These are phyloP conservation scores for Drosophila serrata DNA, from an alignment of 1,140 invertebrate genomes.

Conservation along the genomic window DNA sequence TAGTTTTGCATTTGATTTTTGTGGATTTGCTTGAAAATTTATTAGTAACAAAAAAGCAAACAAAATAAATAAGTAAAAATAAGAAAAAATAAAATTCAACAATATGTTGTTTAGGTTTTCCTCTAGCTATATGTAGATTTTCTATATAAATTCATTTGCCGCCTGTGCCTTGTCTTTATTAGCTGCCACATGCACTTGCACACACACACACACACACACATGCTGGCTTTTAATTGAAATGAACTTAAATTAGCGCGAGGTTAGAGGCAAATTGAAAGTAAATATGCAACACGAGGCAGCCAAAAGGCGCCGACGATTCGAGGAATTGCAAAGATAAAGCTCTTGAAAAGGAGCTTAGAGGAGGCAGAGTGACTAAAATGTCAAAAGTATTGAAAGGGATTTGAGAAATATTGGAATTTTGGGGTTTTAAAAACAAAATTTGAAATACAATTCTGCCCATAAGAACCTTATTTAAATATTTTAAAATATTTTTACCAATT, in stretches of 20 bases:
- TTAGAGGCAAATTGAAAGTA: slow-evolving; percentile 76
- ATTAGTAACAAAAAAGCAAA: slow-evolving; percentile 31
- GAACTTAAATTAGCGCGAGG: slow-evolving; percentile 83
- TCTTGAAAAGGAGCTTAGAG: not conserved
- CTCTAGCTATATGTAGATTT: slow-evolving; percentile 45
- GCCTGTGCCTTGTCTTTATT: slow-evolving; percentile 45
- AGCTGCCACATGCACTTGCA: slow-evolving; percentile 41
- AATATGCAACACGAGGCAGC: slow-evolving; percentile 51
- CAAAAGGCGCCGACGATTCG: slow-evolving; percentile 5
- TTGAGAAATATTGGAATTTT: not conserved
- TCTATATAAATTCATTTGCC: slow-evolving; percentile 33
- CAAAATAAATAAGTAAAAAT: not conserved
- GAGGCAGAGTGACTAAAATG: not conserved
- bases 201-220: slow-evolving; percentile 28
- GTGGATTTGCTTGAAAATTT: slow-evolving; percentile 30
- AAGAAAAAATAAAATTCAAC: not conserved
- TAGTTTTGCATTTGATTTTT: slow-evolving; percentile 64
- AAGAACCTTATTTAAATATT: too few relatives aligned
- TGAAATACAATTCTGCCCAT: too few relatives aligned
- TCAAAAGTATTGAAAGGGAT: not conserved
- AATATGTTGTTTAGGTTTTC: slow-evolving; percentile 25
- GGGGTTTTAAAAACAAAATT: too few relatives aligned
- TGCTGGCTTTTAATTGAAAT: slow-evolving; percentile 78
- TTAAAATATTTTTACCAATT: too few relatives aligned
- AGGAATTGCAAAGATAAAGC: slow-evolving; percentile 6